Conservation (phyloP, 1,140 invertebrate species). For the Hydropsyche tenuis region DNA sequence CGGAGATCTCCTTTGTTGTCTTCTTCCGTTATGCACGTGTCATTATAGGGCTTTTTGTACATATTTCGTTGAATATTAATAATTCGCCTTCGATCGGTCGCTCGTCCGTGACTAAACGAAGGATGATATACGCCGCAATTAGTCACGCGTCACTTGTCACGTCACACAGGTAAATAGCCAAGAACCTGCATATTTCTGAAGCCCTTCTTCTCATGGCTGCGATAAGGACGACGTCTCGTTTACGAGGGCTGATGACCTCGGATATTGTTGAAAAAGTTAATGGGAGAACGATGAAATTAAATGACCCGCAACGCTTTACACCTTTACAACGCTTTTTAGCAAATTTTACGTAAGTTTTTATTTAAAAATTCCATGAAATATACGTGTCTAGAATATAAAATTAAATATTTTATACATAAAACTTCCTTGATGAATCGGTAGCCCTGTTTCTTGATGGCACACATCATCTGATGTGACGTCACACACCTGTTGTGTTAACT, state of each 20-base stretch:
- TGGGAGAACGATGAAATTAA: neutral
- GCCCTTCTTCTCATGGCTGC: neutral
- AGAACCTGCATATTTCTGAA: constrained; percentile 10
- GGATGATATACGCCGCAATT: constrained; percentile 45
- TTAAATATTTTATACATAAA: too few species aligned
- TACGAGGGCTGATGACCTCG: neutral
- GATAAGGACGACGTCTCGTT: constrained; percentile 4
- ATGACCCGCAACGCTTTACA: neutral
- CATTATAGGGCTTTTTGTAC: neutral
- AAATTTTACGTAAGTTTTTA: too few species aligned
- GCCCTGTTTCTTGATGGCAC: constrained; percentile 11
- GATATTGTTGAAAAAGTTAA: neutral
- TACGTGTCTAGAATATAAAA: too few species aligned
- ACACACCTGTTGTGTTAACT: constrained; percentile 42
- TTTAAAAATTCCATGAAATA: too few species aligned
- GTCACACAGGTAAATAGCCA: constrained; percentile 34
- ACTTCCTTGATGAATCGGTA: neutral
- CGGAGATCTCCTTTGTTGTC: too few species aligned
- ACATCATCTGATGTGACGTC: constrained; percentile 43
- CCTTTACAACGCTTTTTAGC: too few species aligned
- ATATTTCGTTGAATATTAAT: constrained; percentile 6
- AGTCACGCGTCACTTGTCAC: constrained; percentile 46
- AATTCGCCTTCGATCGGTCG: constrained; percentile 33
- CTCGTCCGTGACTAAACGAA: constrained; percentile 47
- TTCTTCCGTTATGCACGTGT: neutral